phyloP scores from a whole-genome alignment of 2,888 invertebrate genomes.

The Drosophila dives region DNA sequence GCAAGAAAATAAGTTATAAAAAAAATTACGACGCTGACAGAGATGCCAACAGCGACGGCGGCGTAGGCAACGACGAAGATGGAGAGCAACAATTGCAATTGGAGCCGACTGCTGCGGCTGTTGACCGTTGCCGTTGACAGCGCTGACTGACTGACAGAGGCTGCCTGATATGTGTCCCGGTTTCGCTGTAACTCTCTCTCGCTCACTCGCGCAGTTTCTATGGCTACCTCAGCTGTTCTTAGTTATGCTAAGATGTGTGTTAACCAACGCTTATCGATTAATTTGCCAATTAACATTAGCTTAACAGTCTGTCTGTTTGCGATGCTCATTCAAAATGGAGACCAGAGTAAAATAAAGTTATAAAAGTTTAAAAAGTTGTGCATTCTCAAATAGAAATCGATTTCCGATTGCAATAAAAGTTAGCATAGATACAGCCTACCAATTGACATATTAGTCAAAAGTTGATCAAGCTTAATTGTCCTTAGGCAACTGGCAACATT shows the following conservation, averaged over 20 bases:
- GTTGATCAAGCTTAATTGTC: neutral
- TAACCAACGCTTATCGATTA: neutral
- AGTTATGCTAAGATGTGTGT: neutral
- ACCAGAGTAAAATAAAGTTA: neutral
- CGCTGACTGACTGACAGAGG: conserved; percentile 38
- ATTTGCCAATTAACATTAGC: neutral
- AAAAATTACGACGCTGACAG: conserved; percentile 47
- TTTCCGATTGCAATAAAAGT: neutral
- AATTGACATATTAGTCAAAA: neutral
- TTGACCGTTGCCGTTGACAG: conserved; percentile 55
- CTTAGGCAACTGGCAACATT: too few species aligned
- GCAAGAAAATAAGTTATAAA: neutral
- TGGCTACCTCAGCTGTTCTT: neutral
- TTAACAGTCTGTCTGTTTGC: neutral
- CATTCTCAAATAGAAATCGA: neutral
- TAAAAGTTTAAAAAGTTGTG: too few species aligned
- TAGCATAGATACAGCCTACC: neutral
- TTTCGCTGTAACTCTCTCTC: neutral
- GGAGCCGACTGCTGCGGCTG: conserved; percentile 45
- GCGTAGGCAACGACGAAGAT: conserved; percentile 28
- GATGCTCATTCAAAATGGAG: neutral
- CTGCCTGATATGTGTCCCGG: conserved; percentile 27
- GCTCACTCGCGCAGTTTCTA: neutral
- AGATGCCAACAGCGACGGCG: conserved; percentile 37
- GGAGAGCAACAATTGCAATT: conserved; percentile 40